Percentiles rank a stretch among this genome's conserved stretches.
These are phyloP conservation scores for Nixonia krombeini DNA, from an alignment of 1,140 invertebrate genomes.

Conservation along the genomic window DNA sequence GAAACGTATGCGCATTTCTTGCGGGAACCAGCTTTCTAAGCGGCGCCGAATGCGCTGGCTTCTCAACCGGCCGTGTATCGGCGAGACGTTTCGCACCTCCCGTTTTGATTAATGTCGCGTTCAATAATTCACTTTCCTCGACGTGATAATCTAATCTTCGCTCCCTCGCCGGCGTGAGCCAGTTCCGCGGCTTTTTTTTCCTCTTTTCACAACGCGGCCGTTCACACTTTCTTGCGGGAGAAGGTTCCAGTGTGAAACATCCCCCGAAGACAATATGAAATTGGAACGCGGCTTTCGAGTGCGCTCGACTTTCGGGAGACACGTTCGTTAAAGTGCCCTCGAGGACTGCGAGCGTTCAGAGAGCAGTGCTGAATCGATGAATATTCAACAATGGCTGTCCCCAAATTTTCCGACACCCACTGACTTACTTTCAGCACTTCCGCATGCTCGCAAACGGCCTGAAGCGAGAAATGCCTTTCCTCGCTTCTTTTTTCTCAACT, in stretches of 20 bases:
- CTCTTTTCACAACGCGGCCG: conserved; percentile 19
- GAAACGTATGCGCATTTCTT: conserved; percentile 31
- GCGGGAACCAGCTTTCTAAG: conserved; percentile 34
- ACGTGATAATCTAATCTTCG: too few species aligned
- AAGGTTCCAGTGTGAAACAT: conserved; percentile 21
- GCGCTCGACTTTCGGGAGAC: conserved; percentile 54
- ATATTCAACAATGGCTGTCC: conserved; percentile 37
- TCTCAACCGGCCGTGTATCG: conserved; percentile 17
- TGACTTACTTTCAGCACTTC: too few species aligned
- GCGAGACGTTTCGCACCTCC: not conserved
- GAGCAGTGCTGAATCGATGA: conserved; percentile 47
- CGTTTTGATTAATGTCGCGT: too few species aligned
- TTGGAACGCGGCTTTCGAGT: conserved; percentile 54
- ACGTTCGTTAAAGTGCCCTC: conserved; percentile 45
- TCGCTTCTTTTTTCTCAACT: not conserved
- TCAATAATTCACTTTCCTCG: too few species aligned
- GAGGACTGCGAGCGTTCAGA: conserved; percentile 42
- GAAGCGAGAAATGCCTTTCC: too few species aligned
- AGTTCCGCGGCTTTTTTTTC: conserved; percentile 4
- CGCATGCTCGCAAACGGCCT: too few species aligned
- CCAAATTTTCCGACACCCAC: conserved; percentile 13
- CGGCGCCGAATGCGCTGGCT: not conserved
- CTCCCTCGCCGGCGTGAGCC: not conserved
- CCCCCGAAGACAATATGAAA: conserved; percentile 49
- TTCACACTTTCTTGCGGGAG: conserved; percentile 15